A percentile compares a stretch with the other conserved stretches of the same genome.
Evolutionary conservation across 2,113 vertebrate genomes (phyloP).

Genomic region (Microcebus griseorufus): DNA sequence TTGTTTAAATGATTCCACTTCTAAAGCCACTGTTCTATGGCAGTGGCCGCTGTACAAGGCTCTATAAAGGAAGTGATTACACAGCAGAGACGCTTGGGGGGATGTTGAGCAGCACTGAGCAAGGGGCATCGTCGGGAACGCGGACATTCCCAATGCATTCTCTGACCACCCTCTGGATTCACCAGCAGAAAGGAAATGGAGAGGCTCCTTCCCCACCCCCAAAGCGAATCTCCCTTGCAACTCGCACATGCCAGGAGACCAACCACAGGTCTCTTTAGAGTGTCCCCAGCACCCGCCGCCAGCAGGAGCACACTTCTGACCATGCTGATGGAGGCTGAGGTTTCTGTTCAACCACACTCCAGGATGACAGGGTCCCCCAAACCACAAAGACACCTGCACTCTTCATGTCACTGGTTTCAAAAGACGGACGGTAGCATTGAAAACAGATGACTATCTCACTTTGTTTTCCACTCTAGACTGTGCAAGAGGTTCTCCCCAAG

Average conservation of each 20-base stretch:
- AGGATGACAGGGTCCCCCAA: neutral
- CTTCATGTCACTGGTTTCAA: neutral
- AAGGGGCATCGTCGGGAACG: neutral
- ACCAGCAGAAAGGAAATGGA: neutral
- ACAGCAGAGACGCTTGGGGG: neutral
- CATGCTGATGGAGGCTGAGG: neutral
- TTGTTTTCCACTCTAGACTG: slow-evolving; percentile 31
- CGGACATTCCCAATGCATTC: neutral
- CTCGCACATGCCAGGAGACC: neutral
- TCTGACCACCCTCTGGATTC: slow-evolving; percentile 16
- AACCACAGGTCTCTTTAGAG: neutral
- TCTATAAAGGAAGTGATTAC: neutral
- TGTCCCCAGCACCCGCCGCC: neutral
- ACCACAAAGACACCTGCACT: neutral
- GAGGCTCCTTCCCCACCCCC: neutral
- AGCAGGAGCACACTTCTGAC: neutral
- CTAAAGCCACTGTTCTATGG: neutral
- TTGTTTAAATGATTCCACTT: neutral
- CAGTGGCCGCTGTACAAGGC: neutral
- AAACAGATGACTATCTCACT: slow-evolving; percentile 49
- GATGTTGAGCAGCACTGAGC: neutral
- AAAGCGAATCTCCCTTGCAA: neutral
- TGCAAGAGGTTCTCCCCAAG: slow-evolving; percentile 50
- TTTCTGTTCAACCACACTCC: neutral
- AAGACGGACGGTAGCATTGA: neutral